Evolutionary conservation across 2,797 vertebrate genomes (phyloP).

Genomic region (Lagocephalus sceleratus): DNA sequence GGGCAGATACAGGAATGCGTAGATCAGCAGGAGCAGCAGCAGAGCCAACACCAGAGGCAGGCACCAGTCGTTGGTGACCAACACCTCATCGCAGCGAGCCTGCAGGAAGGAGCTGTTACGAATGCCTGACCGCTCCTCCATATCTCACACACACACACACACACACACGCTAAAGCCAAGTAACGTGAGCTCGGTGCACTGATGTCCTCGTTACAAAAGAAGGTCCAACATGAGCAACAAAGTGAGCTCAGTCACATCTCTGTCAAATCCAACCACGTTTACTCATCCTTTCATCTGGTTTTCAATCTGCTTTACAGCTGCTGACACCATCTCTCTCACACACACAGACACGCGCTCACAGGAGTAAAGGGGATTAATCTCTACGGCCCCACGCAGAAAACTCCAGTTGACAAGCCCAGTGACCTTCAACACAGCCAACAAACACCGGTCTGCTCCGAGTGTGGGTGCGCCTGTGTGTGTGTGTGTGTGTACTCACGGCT

Average conservation of each 20-base stretch:
- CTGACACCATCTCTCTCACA: conserved; percentile 22
- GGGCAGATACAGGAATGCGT: conserved; percentile 76
- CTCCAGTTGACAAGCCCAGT: conserved; percentile 39
- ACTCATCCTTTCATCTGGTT: conserved; percentile 3
- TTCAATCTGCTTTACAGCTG: conserved; percentile 22
- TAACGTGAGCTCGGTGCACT: no score
- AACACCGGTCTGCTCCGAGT: conserved; percentile 22
- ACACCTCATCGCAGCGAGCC: conserved; percentile 72
- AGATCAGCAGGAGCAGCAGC: conserved; percentile 71
- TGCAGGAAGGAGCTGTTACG: conserved; percentile 64
- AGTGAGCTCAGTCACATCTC: not conserved
- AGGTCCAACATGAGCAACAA: not conserved
- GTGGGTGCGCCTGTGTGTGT: conserved; percentile 18
- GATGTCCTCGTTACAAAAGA: not conserved
- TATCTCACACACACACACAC: conserved; percentile 7
- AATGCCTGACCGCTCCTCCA: conserved; percentile 7
- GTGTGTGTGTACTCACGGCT: conserved; percentile 84
- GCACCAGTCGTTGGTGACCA: conserved; percentile 76
- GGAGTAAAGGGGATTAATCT: conserved; percentile 57
- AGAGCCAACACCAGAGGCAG: conserved; percentile 71
- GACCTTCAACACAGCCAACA: conserved; percentile 52
- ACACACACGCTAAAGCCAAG: not conserved
- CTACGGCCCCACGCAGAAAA: conserved; percentile 55
- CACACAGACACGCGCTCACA: conserved; percentile 25
- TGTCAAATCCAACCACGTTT: not conserved